Conservation (phyloP, 1,140 invertebrate genomes). For the Drosophila neocordata region DNA sequence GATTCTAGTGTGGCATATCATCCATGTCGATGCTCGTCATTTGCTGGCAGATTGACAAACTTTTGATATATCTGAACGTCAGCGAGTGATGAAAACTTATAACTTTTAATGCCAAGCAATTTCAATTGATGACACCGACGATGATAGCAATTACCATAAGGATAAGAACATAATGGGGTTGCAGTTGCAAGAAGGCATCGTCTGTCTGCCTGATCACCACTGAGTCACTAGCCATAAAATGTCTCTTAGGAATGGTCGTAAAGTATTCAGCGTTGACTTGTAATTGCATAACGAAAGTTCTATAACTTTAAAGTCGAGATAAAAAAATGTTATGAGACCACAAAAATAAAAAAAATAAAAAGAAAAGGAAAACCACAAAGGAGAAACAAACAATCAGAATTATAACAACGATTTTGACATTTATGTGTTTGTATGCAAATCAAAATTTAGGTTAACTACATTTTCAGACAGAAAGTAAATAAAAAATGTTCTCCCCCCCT, state of each 20-base stretch:
- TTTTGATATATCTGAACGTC: slow-evolving; percentile 44
- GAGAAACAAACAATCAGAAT: background rate
- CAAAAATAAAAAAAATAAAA: too few species aligned
- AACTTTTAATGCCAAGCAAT: slow-evolving; percentile 75
- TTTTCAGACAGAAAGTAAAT: slow-evolving; percentile 32
- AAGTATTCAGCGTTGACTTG: slow-evolving; percentile 30
- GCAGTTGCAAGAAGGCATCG: background rate
- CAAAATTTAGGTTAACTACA: slow-evolving; percentile 54
- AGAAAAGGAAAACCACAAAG: background rate
- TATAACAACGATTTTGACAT: slow-evolving; percentile 42
- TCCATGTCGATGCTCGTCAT: slow-evolving; percentile 65
- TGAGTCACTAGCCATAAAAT: slow-evolving; percentile 43
- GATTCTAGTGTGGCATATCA: slow-evolving; percentile 43
- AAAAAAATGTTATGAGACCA: slow-evolving; percentile 32
- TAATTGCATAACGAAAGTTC: slow-evolving; percentile 38
- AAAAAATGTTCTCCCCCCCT: slow-evolving; percentile 27
- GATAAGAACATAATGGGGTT: slow-evolving; percentile 52
- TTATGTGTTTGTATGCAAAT: slow-evolving; percentile 54
- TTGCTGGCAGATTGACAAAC: slow-evolving; percentile 74
- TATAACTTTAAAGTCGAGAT: slow-evolving; percentile 29
- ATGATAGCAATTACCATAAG: slow-evolving; percentile 61
- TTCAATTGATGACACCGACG: slow-evolving; percentile 75
- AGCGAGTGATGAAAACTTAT: slow-evolving; percentile 72
- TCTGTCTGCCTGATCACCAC: background rate
- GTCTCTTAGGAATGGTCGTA: slow-evolving; percentile 12